These are phyloP conservation scores for Axinella damicornis DNA, from an alignment of 37 sponge, comb jelly and placozoan genomes.

Conservation along the genomic window DNA sequence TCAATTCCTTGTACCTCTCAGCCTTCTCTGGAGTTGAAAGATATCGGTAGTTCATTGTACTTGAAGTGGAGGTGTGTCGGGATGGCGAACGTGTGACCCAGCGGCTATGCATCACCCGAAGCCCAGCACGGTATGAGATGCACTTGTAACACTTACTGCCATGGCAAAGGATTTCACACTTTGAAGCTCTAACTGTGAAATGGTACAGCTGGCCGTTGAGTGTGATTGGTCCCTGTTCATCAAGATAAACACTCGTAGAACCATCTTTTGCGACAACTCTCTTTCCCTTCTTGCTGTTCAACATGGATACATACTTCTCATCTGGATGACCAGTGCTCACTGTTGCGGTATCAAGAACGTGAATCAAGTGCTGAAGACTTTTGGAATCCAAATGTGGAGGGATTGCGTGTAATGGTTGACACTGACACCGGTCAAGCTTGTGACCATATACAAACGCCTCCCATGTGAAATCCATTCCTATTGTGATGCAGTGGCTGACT, in stretches of 20 bases:
- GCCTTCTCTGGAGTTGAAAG: conserved; percentile 38
- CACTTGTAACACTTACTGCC: conserved; percentile 30
- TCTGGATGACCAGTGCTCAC: conserved; percentile 51
- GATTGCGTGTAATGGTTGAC: neutral
- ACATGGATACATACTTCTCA: conserved; percentile 20
- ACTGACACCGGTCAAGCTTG: neutral
- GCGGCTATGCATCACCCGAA: conserved; percentile 32
- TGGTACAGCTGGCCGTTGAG: neutral
- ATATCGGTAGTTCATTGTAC: conserved; percentile 21
- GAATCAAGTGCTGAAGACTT: neutral
- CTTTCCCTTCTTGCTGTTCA: conserved; percentile 18
- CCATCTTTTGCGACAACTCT: neutral
- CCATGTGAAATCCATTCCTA: neutral
- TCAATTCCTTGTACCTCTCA: neutral
- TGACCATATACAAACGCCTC: neutral
- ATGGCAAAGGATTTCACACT: neutral
- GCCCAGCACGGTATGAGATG: neutral
- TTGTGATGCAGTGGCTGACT: neutral
- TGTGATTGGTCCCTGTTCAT: neutral
- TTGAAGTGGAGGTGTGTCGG: too few species aligned
- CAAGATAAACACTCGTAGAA: conserved; percentile 1
- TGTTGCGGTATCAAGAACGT: neutral
- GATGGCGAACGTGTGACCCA: neutral
- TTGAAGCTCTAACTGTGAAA: conserved; percentile 1
- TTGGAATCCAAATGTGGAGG: neutral